Evolutionary conservation across 2,797 vertebrate genomes (phyloP), one percentile per base, ranked within the genome.

Genomic region (Cichlasoma orientale): DNA sequence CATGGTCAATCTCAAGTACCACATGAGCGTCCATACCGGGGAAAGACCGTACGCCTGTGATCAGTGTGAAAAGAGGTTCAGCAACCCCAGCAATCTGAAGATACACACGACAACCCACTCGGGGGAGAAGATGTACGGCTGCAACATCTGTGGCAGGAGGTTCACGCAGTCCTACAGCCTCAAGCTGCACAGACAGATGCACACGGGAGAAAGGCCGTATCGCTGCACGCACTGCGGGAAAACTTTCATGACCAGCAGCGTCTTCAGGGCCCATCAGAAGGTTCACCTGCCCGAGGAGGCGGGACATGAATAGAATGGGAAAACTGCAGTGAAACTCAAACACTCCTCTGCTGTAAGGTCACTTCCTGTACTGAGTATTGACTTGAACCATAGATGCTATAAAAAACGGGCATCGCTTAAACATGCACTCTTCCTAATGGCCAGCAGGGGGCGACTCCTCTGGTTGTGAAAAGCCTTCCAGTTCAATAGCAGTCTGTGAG

Each of bases 21-120:
- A 94, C 83, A 87, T 79, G 84, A 89, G 77, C 9, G 14, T 89
- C 53, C 93, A 93, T 73, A 91, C 87, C 0, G 90, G 88, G 59
- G 88, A 88, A 36, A 92, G 72, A 52, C 89, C 83, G 0, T 91
- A 89, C 27, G 10, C 50, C 27, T 94, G 93, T 2, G 78, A 85
- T 3, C 78, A 72, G 54, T 94, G 93, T 0, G 82, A 56, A 3
- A 91, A 90, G 19, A 88, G 59, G 78, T 94, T 94, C 76, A 85
- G 82, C 58, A 89, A 88, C 61, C 88, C 88, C 11, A 87, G 90
- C 82, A 93, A 92, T 21, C 90, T 92, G 1, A 86, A 83, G 72
- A 4, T 75, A 0, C 93, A 93, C 84, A 18, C 2, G 27, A 2
- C 16, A 18, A 75, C 54, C 1, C 93, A 93, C 82, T 77, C 85